Percentiles rank a stretch among this genome's conserved stretches.
Conservation (phyloP, 30 jellyfish, hydroid and myxozoan species). For the Aurelia sp. region DNA sequence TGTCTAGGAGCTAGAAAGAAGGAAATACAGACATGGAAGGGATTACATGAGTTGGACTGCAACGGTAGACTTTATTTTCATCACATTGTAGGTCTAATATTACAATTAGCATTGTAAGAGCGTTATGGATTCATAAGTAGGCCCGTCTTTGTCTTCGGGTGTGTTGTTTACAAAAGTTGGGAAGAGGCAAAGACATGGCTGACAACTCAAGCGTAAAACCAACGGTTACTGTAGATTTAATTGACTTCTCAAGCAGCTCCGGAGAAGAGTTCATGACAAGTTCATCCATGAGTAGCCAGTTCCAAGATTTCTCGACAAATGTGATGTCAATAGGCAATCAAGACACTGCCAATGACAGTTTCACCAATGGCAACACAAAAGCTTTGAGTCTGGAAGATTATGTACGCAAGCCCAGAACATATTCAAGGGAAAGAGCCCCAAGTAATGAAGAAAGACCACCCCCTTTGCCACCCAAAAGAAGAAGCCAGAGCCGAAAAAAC, state of each 20-base stretch:
- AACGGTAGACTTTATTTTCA: too few relatives aligned
- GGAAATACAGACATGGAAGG: too few relatives aligned
- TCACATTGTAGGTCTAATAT: too few relatives aligned
- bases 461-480: slow-evolving; percentile 75
- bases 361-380: background rate
- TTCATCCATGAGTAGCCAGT: background rate
- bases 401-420: slow-evolving; percentile 52
- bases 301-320: too few relatives aligned
- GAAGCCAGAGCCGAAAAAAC: slow-evolving; percentile 46
- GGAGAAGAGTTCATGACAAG: background rate
- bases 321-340: background rate
- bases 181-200: background rate
- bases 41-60: too few relatives aligned
- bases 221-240: slow-evolving; percentile 11
- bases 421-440: slow-evolving; percentile 42
- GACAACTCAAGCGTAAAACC: slow-evolving; percentile 14
- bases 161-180: too few relatives aligned
- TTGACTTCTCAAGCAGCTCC: slow-evolving; percentile 25
- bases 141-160: too few relatives aligned
- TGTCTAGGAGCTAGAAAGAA: too few relatives aligned
- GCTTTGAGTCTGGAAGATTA: slow-evolving; percentile 19
- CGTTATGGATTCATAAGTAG: too few relatives aligned
- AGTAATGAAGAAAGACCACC: slow-evolving; percentile 71
- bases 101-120: too few relatives aligned
- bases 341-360: background rate